Evolutionary conservation across 2,888 invertebrate genomes (phyloP).

Genomic region (Tachina lurida): DNA sequence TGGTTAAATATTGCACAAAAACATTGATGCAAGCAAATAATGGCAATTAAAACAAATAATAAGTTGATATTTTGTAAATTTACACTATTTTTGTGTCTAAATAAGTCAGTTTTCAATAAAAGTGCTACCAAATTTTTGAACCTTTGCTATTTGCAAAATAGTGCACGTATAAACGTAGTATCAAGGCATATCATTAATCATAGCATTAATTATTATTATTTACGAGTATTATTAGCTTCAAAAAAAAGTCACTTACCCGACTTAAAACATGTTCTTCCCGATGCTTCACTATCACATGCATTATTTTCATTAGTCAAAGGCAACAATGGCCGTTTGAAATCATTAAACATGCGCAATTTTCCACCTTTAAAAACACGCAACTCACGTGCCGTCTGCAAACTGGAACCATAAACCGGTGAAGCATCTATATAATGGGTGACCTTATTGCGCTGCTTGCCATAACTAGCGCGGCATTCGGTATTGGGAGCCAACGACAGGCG

Average conservation of each 20-base stretch:
- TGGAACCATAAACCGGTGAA: constrained; percentile 90
- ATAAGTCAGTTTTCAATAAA: no score
- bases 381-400: constrained; percentile 84
- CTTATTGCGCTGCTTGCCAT: constrained; percentile 87
- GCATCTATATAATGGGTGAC: constrained; percentile 89
- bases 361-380: constrained; percentile 86
- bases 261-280: constrained; percentile 86
- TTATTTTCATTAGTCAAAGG: constrained; percentile 86
- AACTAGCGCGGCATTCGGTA: constrained; percentile 87
- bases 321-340: constrained; percentile 87
- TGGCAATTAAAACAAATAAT: no score
- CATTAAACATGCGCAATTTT: constrained; percentile 86
- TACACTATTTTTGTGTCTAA: no score
- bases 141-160: no score
- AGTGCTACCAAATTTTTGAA: no score
- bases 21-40: no score
- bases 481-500: constrained; percentile 87
- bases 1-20: no score
- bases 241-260: constrained; percentile 75
- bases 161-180: no score
- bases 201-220: no score
- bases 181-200: no score
- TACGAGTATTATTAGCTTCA: no score
- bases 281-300: constrained; percentile 85
- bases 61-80: no score